Conservation (phyloP, 2,888 invertebrate genomes). For the Opisthograptis luteolata region DNA sequence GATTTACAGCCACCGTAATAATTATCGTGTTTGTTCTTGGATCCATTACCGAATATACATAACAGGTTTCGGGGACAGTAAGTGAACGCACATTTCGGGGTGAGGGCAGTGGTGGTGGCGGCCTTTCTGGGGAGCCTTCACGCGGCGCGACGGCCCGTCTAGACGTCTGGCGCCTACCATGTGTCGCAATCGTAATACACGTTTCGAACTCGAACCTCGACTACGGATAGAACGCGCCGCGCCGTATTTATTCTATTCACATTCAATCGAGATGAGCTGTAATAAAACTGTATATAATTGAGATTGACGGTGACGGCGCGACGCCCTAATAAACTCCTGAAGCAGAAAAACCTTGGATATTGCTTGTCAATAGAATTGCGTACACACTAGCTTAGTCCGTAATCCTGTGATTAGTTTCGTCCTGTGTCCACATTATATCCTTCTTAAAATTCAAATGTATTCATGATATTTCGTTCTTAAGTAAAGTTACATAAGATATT, state of each 20-base stretch:
- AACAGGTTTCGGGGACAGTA: conserved; percentile 26
- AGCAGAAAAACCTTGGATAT: too few species aligned
- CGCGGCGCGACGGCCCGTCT: conserved; percentile 64
- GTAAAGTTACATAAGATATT: neutral
- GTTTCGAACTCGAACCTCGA: conserved; percentile 19
- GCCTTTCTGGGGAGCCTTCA: conserved; percentile 73
- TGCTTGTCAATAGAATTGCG: conserved; percentile 6
- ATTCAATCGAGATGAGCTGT: neutral
- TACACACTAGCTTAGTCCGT: too few species aligned
- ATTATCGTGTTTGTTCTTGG: conserved; percentile 19
- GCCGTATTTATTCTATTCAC: neutral
- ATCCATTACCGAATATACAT: conserved; percentile 16
- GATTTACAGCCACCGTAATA: conserved; percentile 2
- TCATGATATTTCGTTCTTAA: conserved; percentile 23
- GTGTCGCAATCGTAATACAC: conserved; percentile 34
- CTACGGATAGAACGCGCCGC: neutral
- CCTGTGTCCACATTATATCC: too few species aligned
- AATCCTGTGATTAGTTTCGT: too few species aligned
- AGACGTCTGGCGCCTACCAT: conserved; percentile 70
- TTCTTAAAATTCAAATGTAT: conserved; percentile 37
- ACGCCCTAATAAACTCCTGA: too few species aligned
- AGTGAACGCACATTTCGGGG: conserved; percentile 23
- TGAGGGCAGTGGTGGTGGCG: conserved; percentile 26
- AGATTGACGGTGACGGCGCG: neutral
- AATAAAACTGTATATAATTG: neutral